Base-by-base conservation (phyloP, 2,113 vertebrate species). In the Elachura formosa region DNA sequence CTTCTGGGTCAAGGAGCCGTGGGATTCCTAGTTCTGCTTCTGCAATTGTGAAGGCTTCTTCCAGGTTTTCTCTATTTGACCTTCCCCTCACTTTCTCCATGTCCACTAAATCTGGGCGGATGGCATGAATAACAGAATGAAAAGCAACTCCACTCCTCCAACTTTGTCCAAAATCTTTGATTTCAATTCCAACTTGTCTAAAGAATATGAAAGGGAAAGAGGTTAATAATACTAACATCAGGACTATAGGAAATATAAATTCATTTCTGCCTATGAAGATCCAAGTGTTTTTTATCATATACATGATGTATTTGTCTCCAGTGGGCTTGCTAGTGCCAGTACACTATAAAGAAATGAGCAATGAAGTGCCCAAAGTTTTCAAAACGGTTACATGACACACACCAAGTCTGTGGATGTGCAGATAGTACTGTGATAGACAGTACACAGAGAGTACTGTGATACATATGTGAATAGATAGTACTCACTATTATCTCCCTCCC, bases 71-170 rank as follows among this genome's bases (percentile, higher is more conserved):
- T 58, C 97, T 97, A 82, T 99, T 99, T 29, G 98, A 93, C 84
- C 98, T 98, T 73, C 95, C 97, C 95, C 96, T 98, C 36, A 99
- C 97, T 52, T 85, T 98, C 33, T 99, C 98, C 97, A 99, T 98
- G 96, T 99, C 98, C 43, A 99, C 99, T 38, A 99, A 97, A 84
- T 99, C 98, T 10, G 99, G 99, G 14, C 98, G 98, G 80, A 99
- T 98, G 26, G 99, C 98, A 49, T 98, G 98, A 97, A 99, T 99
- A 55, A 99, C 87, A 0, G 98, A 99, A 82, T 99, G 99, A 97
- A 99, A 99, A 38, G 99, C 99, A 73, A 99, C 87, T 31, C 99
- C 99, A 21, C 97, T 99, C 58, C 99, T 98, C 99, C 99, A 99
- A 26, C 99, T 99, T 59, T 97, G 96, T 33, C 99, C 99, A 69